Percentiles rank a stretch among this genome's conserved stretches.
phyloP scores from a whole-genome alignment of 2,113 vertebrate genomes.

The Columbina picui region DNA sequence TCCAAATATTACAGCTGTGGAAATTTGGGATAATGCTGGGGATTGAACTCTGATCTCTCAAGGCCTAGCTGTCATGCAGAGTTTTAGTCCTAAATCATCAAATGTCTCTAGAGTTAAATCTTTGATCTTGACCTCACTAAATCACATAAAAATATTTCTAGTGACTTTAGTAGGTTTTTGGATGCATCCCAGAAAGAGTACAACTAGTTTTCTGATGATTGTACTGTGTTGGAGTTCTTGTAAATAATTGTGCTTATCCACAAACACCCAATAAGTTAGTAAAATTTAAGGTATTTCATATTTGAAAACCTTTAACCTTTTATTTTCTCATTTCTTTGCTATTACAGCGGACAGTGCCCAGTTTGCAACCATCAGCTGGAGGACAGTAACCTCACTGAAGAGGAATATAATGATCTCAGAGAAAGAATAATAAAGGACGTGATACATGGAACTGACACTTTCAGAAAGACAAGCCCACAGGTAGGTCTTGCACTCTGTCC shows the following conservation, averaged over 20 bases:
- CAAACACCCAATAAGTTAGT: neutral
- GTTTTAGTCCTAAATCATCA: neutral
- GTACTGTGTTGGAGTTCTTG: neutral
- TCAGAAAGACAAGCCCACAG: constrained; percentile 91
- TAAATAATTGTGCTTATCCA: neutral
- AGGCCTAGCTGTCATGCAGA: neutral
- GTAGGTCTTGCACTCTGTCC: constrained; percentile 53
- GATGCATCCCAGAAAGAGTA: neutral
- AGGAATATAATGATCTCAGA: constrained; percentile 88
- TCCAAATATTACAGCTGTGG: neutral
- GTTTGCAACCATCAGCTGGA: constrained; percentile 84
- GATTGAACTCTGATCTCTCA: neutral
- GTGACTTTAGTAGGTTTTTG: neutral
- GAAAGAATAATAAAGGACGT: constrained; percentile 83
- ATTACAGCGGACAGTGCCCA: constrained; percentile 83
- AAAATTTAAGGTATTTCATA: neutral
- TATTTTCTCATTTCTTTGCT: neutral
- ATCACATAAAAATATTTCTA: neutral
- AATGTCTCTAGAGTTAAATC: neutral
- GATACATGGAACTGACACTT: constrained; percentile 88
- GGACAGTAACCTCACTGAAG: constrained; percentile 84
- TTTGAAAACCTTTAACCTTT: neutral
- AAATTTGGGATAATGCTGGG: neutral
- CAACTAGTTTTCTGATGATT: neutral
- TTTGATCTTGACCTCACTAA: neutral